Percentiles rank a stretch among this genome's conserved stretches.
Evolutionary conservation across 2,888 invertebrate species (phyloP).

Genomic region (Chouioia cunea): DNA sequence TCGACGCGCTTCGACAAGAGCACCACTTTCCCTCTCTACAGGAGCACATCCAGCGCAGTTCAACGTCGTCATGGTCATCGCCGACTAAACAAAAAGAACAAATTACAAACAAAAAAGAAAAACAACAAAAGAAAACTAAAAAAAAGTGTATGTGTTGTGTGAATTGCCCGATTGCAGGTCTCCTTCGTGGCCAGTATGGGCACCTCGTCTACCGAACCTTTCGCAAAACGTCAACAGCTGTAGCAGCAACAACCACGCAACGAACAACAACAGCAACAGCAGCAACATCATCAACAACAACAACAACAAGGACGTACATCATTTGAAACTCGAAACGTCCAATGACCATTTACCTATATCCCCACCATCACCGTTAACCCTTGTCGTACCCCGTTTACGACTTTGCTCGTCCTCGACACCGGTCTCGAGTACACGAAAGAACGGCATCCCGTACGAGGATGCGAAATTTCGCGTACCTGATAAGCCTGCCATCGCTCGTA

Average conservation of each 20-base stretch:
- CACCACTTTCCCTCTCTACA: no score
- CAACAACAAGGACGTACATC: background rate
- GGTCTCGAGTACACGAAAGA: background rate
- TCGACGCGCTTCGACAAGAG: no score
- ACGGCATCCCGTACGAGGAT: background rate
- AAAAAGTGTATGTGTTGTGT: constrained; percentile 15
- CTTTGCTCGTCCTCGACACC: constrained; percentile 38
- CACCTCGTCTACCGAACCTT: constrained; percentile 68
- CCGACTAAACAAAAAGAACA: background rate
- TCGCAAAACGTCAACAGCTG: constrained; percentile 54
- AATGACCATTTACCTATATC: constrained; percentile 52
- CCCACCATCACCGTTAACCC: constrained; percentile 57
- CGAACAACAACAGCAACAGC: constrained; percentile 33
- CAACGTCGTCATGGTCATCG: background rate
- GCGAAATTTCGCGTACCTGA: constrained; percentile 57
- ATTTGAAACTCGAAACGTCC: constrained; percentile 25
- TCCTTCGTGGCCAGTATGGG: constrained; percentile 74
- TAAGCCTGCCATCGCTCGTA: constrained; percentile 52
- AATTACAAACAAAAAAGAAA: background rate
- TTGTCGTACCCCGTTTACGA: constrained; percentile 34
- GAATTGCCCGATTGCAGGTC: constrained; percentile 70
- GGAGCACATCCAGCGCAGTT: no score
- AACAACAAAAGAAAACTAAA: background rate
- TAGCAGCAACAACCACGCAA: constrained; percentile 48
- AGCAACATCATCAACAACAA: constrained; percentile 47